These are phyloP conservation scores for Piscicola geometra DNA, from an alignment of 2,888 invertebrate genomes.

Conservation along the genomic window DNA sequence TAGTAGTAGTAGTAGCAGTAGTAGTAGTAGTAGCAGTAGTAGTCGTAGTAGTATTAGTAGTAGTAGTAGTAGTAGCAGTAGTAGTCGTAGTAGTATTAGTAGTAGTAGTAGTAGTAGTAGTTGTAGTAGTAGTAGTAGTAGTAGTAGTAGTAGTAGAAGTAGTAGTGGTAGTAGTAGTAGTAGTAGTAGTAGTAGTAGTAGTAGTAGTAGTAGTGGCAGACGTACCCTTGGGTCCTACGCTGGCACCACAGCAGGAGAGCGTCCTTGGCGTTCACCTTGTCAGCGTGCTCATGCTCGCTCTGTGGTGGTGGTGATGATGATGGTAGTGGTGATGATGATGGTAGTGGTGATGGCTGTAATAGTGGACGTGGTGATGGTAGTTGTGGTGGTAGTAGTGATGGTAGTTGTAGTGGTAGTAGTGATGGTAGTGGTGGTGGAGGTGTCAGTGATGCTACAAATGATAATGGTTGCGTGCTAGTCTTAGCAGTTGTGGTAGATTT, in stretches of 20 bases:
- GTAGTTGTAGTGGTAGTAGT: not conserved
- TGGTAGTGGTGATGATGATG: not conserved
- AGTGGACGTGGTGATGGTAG: not conserved
- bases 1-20: too few species aligned
- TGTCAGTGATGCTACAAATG: not conserved
- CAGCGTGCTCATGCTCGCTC: conserved; percentile 82
- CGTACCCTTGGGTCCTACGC: conserved; percentile 90
- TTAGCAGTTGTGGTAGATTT: too few species aligned
- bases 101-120: too few species aligned
- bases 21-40: too few species aligned
- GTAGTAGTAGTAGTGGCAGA: too few species aligned
- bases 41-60: too few species aligned
- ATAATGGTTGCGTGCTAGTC: not conserved
- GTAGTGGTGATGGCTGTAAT: not conserved
- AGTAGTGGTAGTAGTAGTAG: too few species aligned
- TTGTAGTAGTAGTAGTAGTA: too few species aligned
- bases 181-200: too few species aligned
- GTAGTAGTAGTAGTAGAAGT: too few species aligned
- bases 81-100: too few species aligned
- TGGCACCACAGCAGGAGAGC: conserved; percentile 97
- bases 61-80: too few species aligned
- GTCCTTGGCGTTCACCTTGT: conserved; percentile 72
- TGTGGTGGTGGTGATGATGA: conserved; percentile 54
- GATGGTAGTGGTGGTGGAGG: not conserved
- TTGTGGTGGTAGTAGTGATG: not conserved